Percentiles rank a stretch among this genome's conserved stretches.
phyloP scores from a whole-genome alignment of 2,113 vertebrate genomes.

The Podarcis muralis region DNA sequence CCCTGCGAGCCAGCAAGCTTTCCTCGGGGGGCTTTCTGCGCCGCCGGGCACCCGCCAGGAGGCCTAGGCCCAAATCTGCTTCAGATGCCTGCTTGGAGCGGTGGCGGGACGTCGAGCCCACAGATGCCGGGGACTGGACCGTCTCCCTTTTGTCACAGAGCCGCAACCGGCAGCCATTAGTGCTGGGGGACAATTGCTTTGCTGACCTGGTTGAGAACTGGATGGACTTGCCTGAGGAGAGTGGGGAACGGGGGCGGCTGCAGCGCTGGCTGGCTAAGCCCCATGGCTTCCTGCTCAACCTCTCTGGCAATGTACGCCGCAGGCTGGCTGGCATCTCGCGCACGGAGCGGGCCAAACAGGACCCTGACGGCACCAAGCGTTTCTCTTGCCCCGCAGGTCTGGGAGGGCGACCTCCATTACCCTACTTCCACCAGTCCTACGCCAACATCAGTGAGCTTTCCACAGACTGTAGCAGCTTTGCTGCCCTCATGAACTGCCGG shows the following conservation, averaged over 20 bases:
- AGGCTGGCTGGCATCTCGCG: slow-evolving; percentile 85
- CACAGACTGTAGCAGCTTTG: slow-evolving; percentile 86
- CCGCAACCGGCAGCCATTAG: slow-evolving; percentile 91
- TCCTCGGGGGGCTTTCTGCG: slow-evolving; percentile 80
- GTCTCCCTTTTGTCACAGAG: slow-evolving; percentile 89
- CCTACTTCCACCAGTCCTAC: slow-evolving; percentile 91
- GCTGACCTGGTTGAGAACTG: slow-evolving; percentile 97
- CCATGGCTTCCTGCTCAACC: slow-evolving; percentile 88
- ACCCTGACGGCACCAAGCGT: slow-evolving; percentile 78
- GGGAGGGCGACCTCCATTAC: slow-evolving; percentile 78
- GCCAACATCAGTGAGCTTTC: slow-evolving; percentile 84
- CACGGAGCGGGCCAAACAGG: slow-evolving; percentile 55
- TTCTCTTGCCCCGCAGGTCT: slow-evolving; percentile 88
- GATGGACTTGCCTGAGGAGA: slow-evolving; percentile 94
- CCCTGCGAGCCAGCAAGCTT: slow-evolving; percentile 76
- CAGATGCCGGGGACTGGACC: slow-evolving; percentile 88
- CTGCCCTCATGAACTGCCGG: slow-evolving; percentile 91
- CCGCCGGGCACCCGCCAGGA: slow-evolving; percentile 65
- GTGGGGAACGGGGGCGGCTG: slow-evolving; percentile 75
- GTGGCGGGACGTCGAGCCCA: slow-evolving; percentile 86
- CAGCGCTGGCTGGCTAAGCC: slow-evolving; percentile 84
- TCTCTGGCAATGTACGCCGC: slow-evolving; percentile 84
- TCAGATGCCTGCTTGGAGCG: slow-evolving; percentile 93
- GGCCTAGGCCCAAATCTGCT: slow-evolving; percentile 90
- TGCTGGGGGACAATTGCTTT: slow-evolving; percentile 97